phyloP scores from a whole-genome alignment of 2,113 vertebrate genomes.

The Callorhinus ursinus region DNA sequence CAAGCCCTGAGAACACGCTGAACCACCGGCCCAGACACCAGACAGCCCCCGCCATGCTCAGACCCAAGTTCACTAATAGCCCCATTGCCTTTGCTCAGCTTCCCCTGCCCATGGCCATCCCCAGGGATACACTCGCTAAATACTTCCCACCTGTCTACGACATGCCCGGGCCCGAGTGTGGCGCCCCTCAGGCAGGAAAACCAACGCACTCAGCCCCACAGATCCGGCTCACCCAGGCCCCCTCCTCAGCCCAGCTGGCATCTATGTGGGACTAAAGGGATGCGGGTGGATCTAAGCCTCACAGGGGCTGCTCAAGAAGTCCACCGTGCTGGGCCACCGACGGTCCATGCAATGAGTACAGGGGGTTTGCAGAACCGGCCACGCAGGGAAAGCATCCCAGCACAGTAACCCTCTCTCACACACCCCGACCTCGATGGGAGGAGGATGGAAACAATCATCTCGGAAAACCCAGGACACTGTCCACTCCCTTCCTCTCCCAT shows the following conservation, averaged over 20 bases:
- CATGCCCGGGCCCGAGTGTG: fast-evolving
- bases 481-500: neutral
- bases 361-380: neutral
- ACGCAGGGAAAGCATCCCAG: neutral
- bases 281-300: neutral
- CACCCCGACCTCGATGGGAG: neutral
- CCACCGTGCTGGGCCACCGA: fast-evolving
- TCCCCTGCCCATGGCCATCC: neutral
- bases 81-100: fast-evolving
- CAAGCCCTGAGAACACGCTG: neutral
- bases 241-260: neutral
- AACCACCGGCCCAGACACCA: neutral
- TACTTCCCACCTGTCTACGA: neutral
- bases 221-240: neutral
- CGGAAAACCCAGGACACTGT: neutral
- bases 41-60: neutral
- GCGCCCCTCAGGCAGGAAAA: neutral
- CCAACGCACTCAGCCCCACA: neutral
- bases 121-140: neutral
- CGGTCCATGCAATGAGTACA: fast-evolving
- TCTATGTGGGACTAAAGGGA: neutral
- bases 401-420: neutral
- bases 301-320: neutral
- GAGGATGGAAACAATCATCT: neutral
- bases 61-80: neutral